Evolutionary conservation across 2,113 vertebrate genomes (phyloP), one percentile per base, ranked within the genome.

Genomic region (Ornithorhynchus anatinus): DNA sequence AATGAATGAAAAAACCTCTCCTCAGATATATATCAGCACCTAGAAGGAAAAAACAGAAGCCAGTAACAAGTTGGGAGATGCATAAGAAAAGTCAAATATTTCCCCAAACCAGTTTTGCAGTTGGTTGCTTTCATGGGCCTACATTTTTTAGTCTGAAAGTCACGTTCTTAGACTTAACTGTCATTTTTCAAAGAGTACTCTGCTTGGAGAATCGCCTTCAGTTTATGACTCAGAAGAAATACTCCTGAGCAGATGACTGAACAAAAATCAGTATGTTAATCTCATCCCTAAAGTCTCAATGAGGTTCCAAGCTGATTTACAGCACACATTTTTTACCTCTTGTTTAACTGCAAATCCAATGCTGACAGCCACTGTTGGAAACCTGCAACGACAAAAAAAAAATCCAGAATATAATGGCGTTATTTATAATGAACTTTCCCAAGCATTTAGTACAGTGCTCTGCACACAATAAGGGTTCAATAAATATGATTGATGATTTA

Each of bases 301-400:
- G 5, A 39, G 31, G 45, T 16, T 13, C 10, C 7, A 1, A 19
- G 4, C 37, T 11, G 5, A 86, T 84, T 74, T 79, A 84, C 79
- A 84, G 60, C 86, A 83, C 54, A 75, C 29, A 69, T 33, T 51
- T 61, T 82, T 25, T 93, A 96, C 95, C 94, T 96, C 94, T 91
- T 92, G 94, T 74, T 93, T 93, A 77, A 96, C 95, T 72, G 95
- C 94, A 89, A 96, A 95, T 67, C 95, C 95, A 79, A 96, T 96
- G 92, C 95, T 96, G 33, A 96, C 95, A 2, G 95, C 95, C 81
- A 96, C 95, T 17, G 94, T 94, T 16, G 95, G 95, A 82, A 94
- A 93, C 70, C 94, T 95, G 89, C 35, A 63, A 79, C 84, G 65
- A 59, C 50, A 81, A 75, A 38, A 72, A n/a, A n/a, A n/a, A n/a